Conservation (phyloP, 2,888 invertebrate genomes). For the Rhogogaster chlorosoma region DNA sequence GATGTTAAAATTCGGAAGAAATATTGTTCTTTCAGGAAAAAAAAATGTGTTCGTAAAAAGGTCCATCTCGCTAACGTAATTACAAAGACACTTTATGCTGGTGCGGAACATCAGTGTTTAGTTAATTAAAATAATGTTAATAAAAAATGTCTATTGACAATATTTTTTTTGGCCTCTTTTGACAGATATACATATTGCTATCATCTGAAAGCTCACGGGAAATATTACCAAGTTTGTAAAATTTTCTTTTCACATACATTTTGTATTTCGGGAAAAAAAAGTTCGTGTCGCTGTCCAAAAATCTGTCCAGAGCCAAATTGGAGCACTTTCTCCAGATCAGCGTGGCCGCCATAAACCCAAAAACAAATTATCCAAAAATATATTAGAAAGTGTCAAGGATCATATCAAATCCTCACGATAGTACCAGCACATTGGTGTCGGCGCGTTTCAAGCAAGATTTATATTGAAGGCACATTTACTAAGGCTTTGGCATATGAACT, state of each 20-base stretch:
- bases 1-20: too few relatives aligned
- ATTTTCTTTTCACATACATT: conserved; percentile 28
- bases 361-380: conserved; percentile 41
- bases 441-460: conserved; percentile 49
- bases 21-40: too few relatives aligned
- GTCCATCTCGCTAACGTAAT: too few relatives aligned
- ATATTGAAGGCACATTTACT: conserved; percentile 43
- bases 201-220: neutral
- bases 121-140: too few relatives aligned
- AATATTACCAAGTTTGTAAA: conserved; percentile 6
- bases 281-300: neutral
- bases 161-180: neutral
- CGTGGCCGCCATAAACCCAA: conserved; percentile 26
- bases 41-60: too few relatives aligned
- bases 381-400: conserved; percentile 1
- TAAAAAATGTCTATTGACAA: too few relatives aligned
- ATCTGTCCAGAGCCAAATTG: neutral
- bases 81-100: too few relatives aligned
- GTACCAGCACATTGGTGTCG: conserved; percentile 54
- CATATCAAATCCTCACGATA: conserved; percentile 39
- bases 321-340: conserved; percentile 35
- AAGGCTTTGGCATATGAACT: conserved; percentile 22
- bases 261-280: conserved; percentile 14
- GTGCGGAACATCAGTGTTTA: too few relatives aligned
- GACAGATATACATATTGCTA: neutral